Percentiles rank a stretch among this genome's conserved stretches.
phyloP scores from a whole-genome alignment of 2,888 invertebrate species.

The Tiliacea citrago region DNA sequence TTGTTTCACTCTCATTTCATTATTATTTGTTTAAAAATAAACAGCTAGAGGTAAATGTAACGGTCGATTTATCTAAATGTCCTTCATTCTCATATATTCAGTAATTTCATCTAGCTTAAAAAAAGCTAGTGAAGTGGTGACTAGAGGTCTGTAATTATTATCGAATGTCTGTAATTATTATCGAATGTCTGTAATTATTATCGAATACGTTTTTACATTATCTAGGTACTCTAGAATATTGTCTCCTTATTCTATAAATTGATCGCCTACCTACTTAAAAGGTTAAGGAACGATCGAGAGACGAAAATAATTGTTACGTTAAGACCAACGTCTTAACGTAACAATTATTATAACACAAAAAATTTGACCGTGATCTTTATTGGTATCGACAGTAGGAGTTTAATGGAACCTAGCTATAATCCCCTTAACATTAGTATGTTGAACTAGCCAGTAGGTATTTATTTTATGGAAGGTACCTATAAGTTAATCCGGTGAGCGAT shows the following conservation, averaged over 20 bases:
- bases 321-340: constrained; percentile 44
- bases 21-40: neutral
- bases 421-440: constrained; percentile 82
- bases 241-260: constrained; percentile 29
- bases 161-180: no score
- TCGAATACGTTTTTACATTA: constrained; percentile 1
- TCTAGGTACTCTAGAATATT: constrained; percentile 8
- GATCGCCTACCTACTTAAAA: constrained; percentile 36
- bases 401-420: constrained; percentile 82
- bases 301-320: neutral
- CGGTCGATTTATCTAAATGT: neutral
- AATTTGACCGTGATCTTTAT: constrained; percentile 78
- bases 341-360: constrained; percentile 66
- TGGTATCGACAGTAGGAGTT: constrained; percentile 79
- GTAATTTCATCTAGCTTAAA: neutral
- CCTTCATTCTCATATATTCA: neutral
- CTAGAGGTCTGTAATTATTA: neutral
- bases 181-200: no score
- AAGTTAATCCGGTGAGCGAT: constrained; percentile 83
- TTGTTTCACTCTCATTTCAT: constrained; percentile 13
- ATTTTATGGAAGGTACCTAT: constrained; percentile 83
- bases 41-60: neutral
- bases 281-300: constrained; percentile 58
- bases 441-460: constrained; percentile 73
- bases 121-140: neutral